These are phyloP conservation scores for Drosophila paulistorum DNA, from an alignment of 1,140 invertebrate species.

Conservation along the genomic window DNA sequence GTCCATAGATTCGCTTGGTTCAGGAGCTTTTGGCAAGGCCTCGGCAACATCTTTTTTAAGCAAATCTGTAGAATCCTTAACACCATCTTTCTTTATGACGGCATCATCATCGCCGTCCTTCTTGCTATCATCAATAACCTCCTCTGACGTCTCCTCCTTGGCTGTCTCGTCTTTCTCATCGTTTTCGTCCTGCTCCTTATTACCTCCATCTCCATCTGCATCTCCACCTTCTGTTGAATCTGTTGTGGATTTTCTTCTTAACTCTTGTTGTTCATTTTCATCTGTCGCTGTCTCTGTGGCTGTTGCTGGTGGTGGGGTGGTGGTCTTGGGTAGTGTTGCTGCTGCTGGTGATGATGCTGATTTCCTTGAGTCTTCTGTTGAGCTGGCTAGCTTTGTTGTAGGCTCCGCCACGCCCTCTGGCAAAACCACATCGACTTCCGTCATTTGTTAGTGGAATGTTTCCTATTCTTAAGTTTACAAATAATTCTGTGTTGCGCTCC, in stretches of 20 bases:
- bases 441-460: conserved; percentile 80
- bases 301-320: conserved; percentile 4
- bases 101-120: not conserved
- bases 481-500: not conserved
- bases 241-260: conserved; percentile 12
- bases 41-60: conserved; percentile 34
- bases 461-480: not conserved
- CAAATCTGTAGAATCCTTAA: conserved; percentile 7
- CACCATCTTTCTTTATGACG: conserved; percentile 18
- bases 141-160: conserved; percentile 13
- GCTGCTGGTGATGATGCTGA: not conserved
- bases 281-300: conserved; percentile 1
- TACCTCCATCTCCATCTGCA: not conserved
- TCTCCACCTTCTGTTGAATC: not conserved
- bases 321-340: not conserved
- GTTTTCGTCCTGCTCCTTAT: conserved; percentile 10
- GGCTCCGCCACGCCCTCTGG: conserved; percentile 77
- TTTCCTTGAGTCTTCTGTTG: conserved; percentile 40
- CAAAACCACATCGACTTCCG: conserved; percentile 82
- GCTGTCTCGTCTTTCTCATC: conserved; percentile 20
- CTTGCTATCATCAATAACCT: conserved; percentile 11
- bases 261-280: conserved; percentile 18
- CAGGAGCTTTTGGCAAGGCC: conserved; percentile 43
- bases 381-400: conserved; percentile 65
- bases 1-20: conserved; percentile 50